phyloP scores from a whole-genome alignment of 2,797 vertebrate genomes.

The Ataeniobius toweri region DNA sequence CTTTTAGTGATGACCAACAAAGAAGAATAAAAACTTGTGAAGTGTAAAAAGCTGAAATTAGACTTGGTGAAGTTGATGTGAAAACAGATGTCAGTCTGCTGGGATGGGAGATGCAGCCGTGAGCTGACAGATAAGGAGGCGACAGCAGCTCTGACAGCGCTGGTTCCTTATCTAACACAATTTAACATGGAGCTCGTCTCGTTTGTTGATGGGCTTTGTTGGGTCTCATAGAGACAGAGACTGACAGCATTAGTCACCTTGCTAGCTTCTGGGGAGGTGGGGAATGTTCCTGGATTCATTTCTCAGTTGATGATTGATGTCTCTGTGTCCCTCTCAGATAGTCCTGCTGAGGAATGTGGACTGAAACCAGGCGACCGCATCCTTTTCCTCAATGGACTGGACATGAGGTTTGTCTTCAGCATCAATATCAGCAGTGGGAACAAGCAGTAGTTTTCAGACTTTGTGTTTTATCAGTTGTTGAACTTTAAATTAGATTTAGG shows the following conservation, averaged over 20 bases:
- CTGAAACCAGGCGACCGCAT: conserved; percentile 94
- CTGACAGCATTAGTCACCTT: conserved; percentile 57
- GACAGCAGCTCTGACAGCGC: conserved; percentile 54
- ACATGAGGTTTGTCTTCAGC: conserved; percentile 90
- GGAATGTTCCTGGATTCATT: too few species aligned
- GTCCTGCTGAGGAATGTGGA: conserved; percentile 93
- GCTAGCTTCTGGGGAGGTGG: too few species aligned
- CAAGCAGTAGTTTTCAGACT: conserved; percentile 13
- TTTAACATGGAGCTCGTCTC: conserved; percentile 41
- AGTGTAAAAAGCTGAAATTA: not conserved
- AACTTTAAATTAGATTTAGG: conserved; percentile 28
- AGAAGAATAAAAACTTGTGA: not conserved
- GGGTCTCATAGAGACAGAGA: conserved; percentile 32
- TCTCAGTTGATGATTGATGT: conserved; percentile 20
- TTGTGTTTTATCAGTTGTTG: not conserved
- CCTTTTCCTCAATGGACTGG: conserved; percentile 96
- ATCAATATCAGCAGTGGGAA: not conserved
- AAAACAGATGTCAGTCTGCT: not conserved
- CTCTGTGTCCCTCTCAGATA: conserved; percentile 79
- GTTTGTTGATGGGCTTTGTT: conserved; percentile 43
- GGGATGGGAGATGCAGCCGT: not conserved
- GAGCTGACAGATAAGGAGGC: conserved; percentile 55
- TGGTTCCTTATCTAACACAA: conserved; percentile 55
- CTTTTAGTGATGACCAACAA: conserved; percentile 20
- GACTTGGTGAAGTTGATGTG: conserved; percentile 6